Percentiles rank a stretch among this genome's conserved stretches.
Conservation (phyloP, 2,113 vertebrate species). For the Cheirogaleus medius region DNA sequence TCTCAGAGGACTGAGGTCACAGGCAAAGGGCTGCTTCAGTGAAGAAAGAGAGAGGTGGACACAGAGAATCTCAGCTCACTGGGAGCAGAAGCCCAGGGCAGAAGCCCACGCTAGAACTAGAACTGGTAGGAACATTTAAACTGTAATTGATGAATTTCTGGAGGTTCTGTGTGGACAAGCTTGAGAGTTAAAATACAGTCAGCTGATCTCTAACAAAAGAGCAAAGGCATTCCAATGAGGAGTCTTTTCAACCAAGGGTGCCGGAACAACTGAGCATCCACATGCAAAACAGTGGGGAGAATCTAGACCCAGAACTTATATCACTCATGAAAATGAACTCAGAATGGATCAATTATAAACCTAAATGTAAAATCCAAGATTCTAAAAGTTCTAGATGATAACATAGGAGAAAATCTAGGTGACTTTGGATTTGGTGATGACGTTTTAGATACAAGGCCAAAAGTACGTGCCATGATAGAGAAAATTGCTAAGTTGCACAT, state of each 20-base stretch:
- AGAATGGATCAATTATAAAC: background rate
- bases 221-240: background rate
- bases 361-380: background rate
- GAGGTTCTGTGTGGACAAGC: background rate
- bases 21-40: background rate
- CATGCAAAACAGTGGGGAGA: background rate
- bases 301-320: background rate
- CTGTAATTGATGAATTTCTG: background rate
- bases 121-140: background rate
- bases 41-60: background rate
- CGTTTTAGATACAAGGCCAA: background rate
- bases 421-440: background rate
- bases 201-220: background rate
- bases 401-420: background rate
- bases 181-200: background rate
- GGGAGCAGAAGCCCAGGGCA: background rate
- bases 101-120: background rate
- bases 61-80: background rate
- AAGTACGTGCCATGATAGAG: background rate
- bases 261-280: background rate
- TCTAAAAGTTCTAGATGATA: background rate
- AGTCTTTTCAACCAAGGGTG: background rate
- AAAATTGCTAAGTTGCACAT: background rate
- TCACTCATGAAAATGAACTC: background rate
- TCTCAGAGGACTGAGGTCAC: background rate